phyloP scores from a whole-genome alignment of 2,113 vertebrate species.

The Oncorhynchus keta region DNA sequence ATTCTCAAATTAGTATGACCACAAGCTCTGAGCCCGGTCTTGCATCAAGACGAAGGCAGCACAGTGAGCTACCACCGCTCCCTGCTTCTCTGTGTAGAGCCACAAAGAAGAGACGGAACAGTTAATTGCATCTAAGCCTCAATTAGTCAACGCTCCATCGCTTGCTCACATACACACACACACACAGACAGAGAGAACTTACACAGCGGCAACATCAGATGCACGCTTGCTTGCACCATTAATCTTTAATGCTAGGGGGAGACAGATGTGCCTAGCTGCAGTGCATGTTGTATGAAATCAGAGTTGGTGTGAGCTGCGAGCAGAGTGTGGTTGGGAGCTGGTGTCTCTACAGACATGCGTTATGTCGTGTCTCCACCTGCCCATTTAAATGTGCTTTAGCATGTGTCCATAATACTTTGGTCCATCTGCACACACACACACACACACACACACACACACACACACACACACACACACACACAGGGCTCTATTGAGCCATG shows the following conservation, averaged over 20 bases:
- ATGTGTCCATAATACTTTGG: conserved; percentile 44
- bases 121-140: conserved; percentile 60
- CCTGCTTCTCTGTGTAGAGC: conserved; percentile 34
- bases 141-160: conserved; percentile 47
- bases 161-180: conserved; percentile 17
- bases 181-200: too few species aligned
- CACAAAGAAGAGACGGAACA: conserved; percentile 34
- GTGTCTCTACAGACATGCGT: conserved; percentile 24
- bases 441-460: too few species aligned
- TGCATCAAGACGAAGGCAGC: conserved; percentile 55
- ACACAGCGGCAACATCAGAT: conserved; percentile 8
- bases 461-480: conserved; percentile 7
- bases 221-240: conserved; percentile 37
- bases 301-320: conserved; percentile 6
- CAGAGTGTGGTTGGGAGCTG: neutral
- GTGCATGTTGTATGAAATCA: conserved; percentile 37
- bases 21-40: conserved; percentile 46
- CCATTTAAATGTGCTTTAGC: conserved; percentile 39
- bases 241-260: conserved; percentile 16
- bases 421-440: conserved; percentile 21
- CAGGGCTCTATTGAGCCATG: too few species aligned
- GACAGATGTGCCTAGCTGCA: conserved; percentile 18
- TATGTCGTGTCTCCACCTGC: conserved; percentile 14
- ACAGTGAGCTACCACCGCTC: conserved; percentile 36
- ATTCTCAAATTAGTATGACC: conserved; percentile 48